These are phyloP conservation scores for Sebastes itinus DNA, from an alignment of 2,797 vertebrate genomes.

Conservation along the genomic window DNA sequence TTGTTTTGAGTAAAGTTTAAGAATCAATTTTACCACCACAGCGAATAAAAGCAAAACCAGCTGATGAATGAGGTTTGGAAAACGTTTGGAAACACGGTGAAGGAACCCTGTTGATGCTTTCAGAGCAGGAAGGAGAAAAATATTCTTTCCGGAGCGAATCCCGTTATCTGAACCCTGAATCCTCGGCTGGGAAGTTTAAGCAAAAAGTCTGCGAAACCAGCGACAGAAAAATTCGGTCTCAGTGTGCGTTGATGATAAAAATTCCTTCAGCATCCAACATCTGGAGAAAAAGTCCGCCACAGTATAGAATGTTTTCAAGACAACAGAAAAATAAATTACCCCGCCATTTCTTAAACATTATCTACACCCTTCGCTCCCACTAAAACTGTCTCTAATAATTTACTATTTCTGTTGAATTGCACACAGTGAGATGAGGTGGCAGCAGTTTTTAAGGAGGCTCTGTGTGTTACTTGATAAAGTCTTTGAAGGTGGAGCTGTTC, in stretches of 20 bases:
- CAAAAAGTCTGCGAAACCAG: not conserved
- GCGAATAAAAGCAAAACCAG: not conserved
- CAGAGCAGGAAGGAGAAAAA: not conserved
- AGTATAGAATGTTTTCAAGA: conserved; percentile 71
- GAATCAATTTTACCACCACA: not conserved
- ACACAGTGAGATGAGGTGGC: conserved; percentile 81
- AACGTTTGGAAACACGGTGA: not conserved
- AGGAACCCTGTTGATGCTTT: not conserved
- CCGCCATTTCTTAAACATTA: conserved; percentile 73
- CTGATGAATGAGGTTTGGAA: not conserved
- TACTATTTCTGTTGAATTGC: conserved; percentile 81
- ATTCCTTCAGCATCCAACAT: conserved; percentile 1
- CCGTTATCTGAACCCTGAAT: not conserved
- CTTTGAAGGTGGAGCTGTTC: conserved; percentile 41
- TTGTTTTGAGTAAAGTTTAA: conserved; percentile 9
- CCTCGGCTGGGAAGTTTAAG: not conserved
- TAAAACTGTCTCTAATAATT: conserved; percentile 80
- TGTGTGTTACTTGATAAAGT: conserved; percentile 62
- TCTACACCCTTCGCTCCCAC: conserved; percentile 62
- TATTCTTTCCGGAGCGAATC: not conserved
- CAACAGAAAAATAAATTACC: conserved; percentile 84
- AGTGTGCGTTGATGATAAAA: conserved; percentile 1
- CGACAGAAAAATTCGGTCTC: not conserved
- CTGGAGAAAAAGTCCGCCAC: not conserved
- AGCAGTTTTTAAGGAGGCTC: conserved; percentile 76